phyloP scores from a whole-genome alignment of 2,797 vertebrate species.

The Staurois parvus region DNA sequence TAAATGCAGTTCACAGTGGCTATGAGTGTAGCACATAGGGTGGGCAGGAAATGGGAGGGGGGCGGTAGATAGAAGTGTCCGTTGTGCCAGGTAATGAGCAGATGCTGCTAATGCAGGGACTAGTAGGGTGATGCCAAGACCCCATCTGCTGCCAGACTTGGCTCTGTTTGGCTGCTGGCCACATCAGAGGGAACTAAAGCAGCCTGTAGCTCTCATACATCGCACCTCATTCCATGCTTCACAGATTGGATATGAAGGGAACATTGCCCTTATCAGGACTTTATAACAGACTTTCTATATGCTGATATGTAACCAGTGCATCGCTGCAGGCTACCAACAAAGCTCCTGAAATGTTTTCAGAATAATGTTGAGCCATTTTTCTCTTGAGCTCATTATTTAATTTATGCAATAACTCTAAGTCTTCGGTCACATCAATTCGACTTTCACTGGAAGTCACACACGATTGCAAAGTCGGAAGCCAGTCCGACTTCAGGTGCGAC shows the following conservation, averaged over 20 bases:
- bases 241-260: constrained; percentile 62
- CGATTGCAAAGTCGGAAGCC: no score
- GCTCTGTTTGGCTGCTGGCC: constrained; percentile 78
- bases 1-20: constrained; percentile 49
- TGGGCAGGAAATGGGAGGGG: constrained; percentile 56
- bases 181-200: constrained; percentile 59
- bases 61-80: constrained; percentile 42
- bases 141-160: constrained; percentile 83
- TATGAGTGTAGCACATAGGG: constrained; percentile 55
- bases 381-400: background rate
- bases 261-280: constrained; percentile 48
- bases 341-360: background rate
- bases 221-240: constrained; percentile 53
- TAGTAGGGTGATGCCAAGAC: constrained; percentile 79
- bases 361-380: background rate
- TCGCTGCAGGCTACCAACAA: constrained; percentile 27
- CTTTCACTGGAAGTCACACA: no score
- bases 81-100: constrained; percentile 81
- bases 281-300: constrained; percentile 18
- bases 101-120: constrained; percentile 85
- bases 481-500: no score
- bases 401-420: background rate
- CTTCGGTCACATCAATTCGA: no score
- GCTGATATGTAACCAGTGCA: constrained; percentile 24
- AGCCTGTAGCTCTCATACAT: constrained; percentile 69